Evolutionary conservation across 2,113 vertebrate genomes (phyloP).

Genomic region (Oplegnathus fasciatus): DNA sequence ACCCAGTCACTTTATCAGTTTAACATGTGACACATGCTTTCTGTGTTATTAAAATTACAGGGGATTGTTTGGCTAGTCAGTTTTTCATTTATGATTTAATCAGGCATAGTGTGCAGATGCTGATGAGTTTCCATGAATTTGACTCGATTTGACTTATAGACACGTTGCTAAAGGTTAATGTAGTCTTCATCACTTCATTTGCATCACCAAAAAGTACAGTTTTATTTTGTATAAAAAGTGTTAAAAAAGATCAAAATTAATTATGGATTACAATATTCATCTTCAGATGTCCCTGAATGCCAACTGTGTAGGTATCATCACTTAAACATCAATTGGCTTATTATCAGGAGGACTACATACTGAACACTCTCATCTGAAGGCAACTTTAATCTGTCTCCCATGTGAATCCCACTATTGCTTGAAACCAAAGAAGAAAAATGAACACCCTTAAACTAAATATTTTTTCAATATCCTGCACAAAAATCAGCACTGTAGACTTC

Average conservation of each 20-base stretch:
- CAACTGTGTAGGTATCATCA: background rate
- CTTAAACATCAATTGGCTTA: background rate
- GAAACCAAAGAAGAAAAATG: slow-evolving; percentile 18
- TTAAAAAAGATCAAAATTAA: background rate
- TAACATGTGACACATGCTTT: background rate
- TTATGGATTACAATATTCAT: background rate
- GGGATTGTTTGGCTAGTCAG: background rate
- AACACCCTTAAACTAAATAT: background rate
- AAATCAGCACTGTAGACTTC: slow-evolving; percentile 17
- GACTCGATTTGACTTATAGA: background rate
- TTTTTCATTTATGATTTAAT: background rate
- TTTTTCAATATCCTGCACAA: slow-evolving; percentile 25
- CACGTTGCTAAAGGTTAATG: background rate
- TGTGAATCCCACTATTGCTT: slow-evolving; percentile 1
- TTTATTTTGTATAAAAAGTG: background rate
- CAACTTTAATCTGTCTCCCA: background rate
- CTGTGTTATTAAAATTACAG: background rate
- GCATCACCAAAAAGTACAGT: background rate
- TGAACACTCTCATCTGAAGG: background rate
- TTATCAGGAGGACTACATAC: background rate
- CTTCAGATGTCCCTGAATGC: background rate
- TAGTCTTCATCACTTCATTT: background rate
- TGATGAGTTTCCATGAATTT: background rate
- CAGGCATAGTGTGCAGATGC: background rate
- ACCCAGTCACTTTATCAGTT: background rate